Evolutionary conservation across 2,888 invertebrate species (phyloP), one percentile per base, ranked within the genome.

Genomic region (Sceliomorpha sp.): DNA sequence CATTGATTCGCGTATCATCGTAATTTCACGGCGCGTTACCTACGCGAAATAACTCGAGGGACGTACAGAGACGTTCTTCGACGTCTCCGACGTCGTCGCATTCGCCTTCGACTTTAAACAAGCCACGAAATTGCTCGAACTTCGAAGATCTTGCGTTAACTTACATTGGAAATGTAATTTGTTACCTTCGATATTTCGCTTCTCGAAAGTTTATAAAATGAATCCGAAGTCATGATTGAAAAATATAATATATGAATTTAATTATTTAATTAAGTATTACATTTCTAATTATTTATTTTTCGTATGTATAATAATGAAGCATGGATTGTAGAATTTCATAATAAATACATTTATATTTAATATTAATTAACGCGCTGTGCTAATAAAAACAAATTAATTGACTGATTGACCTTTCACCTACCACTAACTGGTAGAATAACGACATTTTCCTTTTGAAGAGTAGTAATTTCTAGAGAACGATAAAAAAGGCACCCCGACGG

Each of bases 1-100:
- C 86, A 84, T 87, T 87, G 85, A 88, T 87, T 87, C 84, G 85
- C 85, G 85, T 83, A 86, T 87, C 86, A 86, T 87, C 86, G 86
- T 88, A 87, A 88, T 88, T 88, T 88, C 87, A 87, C 86, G 87
- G 86, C 83, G 87, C 87, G 87, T 87, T 87, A 87, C 86, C 84
- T 86, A 85, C 82, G 83, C 85, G 86, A 87, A 87, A 87, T 87
- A 86, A 87, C 87, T 86, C 84, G 81, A 75, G 85, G 86, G 85
- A 83, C 78, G 75, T 68, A 68, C 79, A 68, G 56, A 69, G 67
- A 62, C 71, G 63, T 66, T 70, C 67, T 47, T 60, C 64, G 55
- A 62, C 58, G 58, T 55, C 64, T 69, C 62, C 75, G 72, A 72
- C 72, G 75, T 72, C 77, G 70, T 73, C 74, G 73, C 76, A 63